Evolutionary conservation across 2,888 invertebrate species (phyloP).

Genomic region (Danaus chrysippus): DNA sequence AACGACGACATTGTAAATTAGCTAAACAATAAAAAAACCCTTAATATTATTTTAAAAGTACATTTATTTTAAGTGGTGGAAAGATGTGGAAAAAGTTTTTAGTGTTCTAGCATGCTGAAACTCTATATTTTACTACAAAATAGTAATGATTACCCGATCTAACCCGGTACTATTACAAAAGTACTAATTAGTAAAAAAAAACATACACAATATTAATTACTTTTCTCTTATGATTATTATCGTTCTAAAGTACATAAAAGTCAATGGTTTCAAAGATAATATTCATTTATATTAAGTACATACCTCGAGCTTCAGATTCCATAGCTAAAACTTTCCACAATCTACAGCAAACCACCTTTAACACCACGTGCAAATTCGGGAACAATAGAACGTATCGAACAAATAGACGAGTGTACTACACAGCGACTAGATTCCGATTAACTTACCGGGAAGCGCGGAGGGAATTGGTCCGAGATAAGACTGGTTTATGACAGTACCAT

Average conservation of each 20-base stretch:
- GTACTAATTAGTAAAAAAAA: conserved; percentile 3
- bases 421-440: no score
- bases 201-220: not conserved
- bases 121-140: not conserved
- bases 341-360: not conserved
- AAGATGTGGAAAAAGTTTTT: no score
- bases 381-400: no score
- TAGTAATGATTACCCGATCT: not conserved
- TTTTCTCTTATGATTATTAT: not conserved
- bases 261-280: not conserved
- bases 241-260: conserved; percentile 1
- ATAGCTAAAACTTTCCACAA: conserved; percentile 3
- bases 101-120: no score
- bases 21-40: no score
- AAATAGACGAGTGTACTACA: no score
- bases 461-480: no score
- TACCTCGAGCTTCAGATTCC: conserved; percentile 3
- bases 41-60: no score
- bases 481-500: not conserved
- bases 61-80: no score
- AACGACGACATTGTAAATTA: no score
- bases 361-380: no score
- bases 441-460: no score
- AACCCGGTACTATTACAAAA: conserved; percentile 4
- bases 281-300: not conserved